These are phyloP conservation scores for Chaenogobius annularis DNA, from an alignment of 2,113 vertebrate species.

Conservation along the genomic window DNA sequence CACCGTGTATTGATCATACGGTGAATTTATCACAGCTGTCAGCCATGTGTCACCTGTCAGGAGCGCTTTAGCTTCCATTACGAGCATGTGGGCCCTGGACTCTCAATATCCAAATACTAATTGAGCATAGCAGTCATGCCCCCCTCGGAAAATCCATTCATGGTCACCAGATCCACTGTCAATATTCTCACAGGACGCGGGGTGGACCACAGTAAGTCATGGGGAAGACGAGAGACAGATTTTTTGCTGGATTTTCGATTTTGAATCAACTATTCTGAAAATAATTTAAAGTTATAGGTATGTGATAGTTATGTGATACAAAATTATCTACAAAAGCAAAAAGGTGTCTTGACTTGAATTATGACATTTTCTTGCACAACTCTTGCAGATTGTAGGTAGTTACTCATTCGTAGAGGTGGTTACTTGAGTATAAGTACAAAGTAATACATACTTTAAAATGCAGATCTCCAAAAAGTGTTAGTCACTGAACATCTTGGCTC, in stretches of 20 bases:
- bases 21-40: conserved; percentile 40
- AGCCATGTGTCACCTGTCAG: conserved; percentile 38
- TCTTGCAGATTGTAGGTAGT: no score
- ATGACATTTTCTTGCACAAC: no score
- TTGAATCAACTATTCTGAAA: no score
- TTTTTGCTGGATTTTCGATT: neutral
- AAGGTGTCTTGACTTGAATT: no score
- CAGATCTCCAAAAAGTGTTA: no score
- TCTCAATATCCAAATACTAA: conserved; percentile 37
- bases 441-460: no score
- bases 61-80: conserved; percentile 21
- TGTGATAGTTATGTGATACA: no score
- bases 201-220: neutral
- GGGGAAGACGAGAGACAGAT: neutral
- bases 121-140: conserved; percentile 16
- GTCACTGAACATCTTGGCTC: no score
- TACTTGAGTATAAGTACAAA: no score
- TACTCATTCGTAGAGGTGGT: no score
- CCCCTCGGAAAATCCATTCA: conserved; percentile 15
- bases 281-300: no score
- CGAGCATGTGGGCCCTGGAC: conserved; percentile 14
- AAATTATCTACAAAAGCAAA: no score
- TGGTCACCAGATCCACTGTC: conserved; percentile 23
- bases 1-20: conserved; percentile 11
- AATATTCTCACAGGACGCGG: conserved; percentile 9